These are phyloP conservation scores for Coptodon rendalli DNA, from an alignment of 2,113 vertebrate species.

Conservation along the genomic window DNA sequence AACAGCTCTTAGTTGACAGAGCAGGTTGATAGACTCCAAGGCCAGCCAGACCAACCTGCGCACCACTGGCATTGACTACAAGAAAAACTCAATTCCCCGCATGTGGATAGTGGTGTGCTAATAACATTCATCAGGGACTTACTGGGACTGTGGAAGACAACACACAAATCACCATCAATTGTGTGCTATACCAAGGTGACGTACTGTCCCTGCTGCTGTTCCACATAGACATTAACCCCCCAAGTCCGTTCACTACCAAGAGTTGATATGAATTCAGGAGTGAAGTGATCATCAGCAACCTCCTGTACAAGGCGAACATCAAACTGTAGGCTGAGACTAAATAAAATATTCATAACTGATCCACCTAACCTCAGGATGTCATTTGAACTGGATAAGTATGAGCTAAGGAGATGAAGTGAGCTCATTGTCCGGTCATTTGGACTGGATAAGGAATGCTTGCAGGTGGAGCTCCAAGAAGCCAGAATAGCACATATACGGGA, in stretches of 20 bases:
- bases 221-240: fast-evolving
- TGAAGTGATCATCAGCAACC: background rate
- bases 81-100: background rate
- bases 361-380: background rate
- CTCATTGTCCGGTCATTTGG: background rate
- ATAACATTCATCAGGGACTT: background rate
- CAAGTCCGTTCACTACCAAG: background rate
- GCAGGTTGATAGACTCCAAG: background rate
- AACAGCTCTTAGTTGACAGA: background rate
- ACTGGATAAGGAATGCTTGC: background rate
- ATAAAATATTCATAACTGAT: background rate
- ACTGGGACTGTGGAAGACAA: background rate
- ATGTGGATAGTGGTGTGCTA: background rate
- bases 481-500: background rate
- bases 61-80: background rate
- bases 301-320: fast-evolving
- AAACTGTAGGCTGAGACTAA: background rate
- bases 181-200: background rate
- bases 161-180: background rate
- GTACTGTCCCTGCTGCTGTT: background rate
- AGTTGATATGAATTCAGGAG: background rate
- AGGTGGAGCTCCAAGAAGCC: background rate
- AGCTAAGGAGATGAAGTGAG: background rate
- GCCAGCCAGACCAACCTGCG: background rate
- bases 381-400: background rate